These are phyloP conservation scores for Huso huso DNA, from an alignment of 2,797 vertebrate genomes.

Conservation along the genomic window DNA sequence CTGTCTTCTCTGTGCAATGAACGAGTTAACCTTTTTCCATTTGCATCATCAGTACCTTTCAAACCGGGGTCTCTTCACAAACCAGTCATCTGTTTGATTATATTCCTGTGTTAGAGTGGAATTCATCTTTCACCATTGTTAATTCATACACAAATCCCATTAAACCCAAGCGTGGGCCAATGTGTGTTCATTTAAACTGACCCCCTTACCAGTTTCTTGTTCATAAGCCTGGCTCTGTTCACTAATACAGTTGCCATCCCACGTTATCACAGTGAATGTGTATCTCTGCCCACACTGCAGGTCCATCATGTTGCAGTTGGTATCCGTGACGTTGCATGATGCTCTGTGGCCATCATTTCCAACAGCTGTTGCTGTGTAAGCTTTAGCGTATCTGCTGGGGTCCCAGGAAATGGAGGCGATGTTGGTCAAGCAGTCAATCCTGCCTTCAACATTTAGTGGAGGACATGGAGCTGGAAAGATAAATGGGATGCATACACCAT, in stretches of 20 bases:
- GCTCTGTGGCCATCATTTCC: constrained; percentile 31
- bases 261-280: constrained; percentile 46
- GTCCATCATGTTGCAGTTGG: constrained; percentile 37
- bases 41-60: too few species aligned
- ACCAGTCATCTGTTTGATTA: too few species aligned
- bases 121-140: too few species aligned
- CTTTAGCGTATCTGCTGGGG: constrained; percentile 33
- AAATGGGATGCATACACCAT: not conserved
- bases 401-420: constrained; percentile 54
- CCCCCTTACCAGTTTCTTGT: too few species aligned
- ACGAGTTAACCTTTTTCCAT: too few species aligned
- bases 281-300: constrained; percentile 61
- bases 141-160: too few species aligned
- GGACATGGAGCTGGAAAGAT: constrained; percentile 49
- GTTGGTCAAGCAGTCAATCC: constrained; percentile 37
- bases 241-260: constrained; percentile 33
- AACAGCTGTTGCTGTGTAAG: constrained; percentile 41
- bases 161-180: too few species aligned
- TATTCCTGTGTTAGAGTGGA: too few species aligned
- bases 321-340: constrained; percentile 34
- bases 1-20: too few species aligned
- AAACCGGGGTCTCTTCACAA: too few species aligned
- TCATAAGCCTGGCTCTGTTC: too few species aligned
- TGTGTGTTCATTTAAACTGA: too few species aligned
- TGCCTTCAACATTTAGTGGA: constrained; percentile 29